A percentile compares a stretch with the other conserved stretches of the same genome.
Evolutionary conservation across 2,113 vertebrate species (phyloP).

Genomic region (Cranoglanis bouderius): DNA sequence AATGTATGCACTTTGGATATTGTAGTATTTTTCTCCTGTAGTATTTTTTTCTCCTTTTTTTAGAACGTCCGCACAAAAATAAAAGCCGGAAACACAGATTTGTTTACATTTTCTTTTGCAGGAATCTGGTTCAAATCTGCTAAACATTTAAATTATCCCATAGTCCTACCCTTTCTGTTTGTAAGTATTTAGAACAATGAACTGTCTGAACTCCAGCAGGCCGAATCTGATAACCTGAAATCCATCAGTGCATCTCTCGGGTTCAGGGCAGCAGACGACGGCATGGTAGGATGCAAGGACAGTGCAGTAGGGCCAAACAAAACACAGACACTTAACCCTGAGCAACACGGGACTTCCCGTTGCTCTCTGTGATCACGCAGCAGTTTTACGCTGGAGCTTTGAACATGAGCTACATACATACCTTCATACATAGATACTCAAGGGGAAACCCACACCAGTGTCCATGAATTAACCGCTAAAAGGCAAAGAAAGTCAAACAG

Average conservation of each 20-base stretch:
- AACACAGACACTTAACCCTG: conserved; percentile 81
- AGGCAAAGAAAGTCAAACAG: conserved; percentile 70
- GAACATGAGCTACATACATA: conserved; percentile 63
- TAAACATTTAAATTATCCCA: background rate
- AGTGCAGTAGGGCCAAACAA: conserved; percentile 85
- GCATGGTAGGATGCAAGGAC: conserved; percentile 64
- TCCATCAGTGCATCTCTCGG: background rate
- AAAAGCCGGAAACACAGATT: background rate
- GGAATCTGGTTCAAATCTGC: background rate
- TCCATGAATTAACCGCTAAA: conserved; percentile 70
- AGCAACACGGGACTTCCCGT: conserved; percentile 86
- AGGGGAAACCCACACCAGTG: conserved; percentile 25
- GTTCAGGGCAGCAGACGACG: conserved; percentile 1
- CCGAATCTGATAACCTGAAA: background rate
- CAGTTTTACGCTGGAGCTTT: conserved; percentile 80
- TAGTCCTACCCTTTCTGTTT: background rate
- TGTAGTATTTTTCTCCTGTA: background rate
- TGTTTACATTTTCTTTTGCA: background rate
- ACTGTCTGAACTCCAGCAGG: background rate
- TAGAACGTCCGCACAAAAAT: background rate
- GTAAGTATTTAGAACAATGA: background rate
- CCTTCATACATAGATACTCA: conserved; percentile 57
- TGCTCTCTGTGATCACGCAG: conserved; percentile 83
- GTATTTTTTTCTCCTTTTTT: no score
- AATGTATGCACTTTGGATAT: background rate